These are phyloP conservation scores for Podargus strigoides DNA, from an alignment of 2,797 vertebrate species.

Conservation along the genomic window DNA sequence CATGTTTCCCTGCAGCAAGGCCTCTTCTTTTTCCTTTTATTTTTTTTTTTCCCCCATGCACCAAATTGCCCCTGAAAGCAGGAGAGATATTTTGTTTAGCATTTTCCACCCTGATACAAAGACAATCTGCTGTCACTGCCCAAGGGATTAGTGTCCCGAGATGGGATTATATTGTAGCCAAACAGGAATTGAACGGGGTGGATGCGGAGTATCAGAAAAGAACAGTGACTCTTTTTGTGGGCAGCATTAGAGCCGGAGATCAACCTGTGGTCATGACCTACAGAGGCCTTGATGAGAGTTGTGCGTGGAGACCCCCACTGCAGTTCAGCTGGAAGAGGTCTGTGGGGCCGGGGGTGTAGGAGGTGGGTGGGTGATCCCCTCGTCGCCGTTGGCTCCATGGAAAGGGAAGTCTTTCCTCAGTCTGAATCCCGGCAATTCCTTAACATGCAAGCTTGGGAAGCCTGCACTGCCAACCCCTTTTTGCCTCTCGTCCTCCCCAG, in stretches of 20 bases:
- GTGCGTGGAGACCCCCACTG: not conserved
- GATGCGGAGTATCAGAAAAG: slow-evolving; percentile 41
- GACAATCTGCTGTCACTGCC: slow-evolving; percentile 51
- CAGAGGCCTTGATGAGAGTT: not conserved
- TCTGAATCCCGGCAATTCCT: not conserved
- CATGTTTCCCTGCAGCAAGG: not conserved
- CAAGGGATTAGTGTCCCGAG: slow-evolving; percentile 53
- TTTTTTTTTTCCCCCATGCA: not conserved
- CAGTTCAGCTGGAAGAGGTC: not conserved
- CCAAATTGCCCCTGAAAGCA: not conserved
- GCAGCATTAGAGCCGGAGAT: not conserved
- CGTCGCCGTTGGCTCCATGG: not conserved
- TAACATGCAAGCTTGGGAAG: not conserved
- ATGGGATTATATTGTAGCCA: slow-evolving; percentile 65
- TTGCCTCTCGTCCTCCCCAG: not conserved
- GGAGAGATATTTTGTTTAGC: slow-evolving; percentile 23
- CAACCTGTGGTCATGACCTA: not conserved
- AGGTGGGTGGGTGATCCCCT: not conserved
- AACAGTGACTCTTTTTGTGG: slow-evolving; percentile 33
- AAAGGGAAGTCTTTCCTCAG: not conserved
- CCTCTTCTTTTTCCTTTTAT: not conserved
- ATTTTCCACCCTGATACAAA: slow-evolving; percentile 37
- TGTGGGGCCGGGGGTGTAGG: not conserved
- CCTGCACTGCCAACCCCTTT: not conserved
- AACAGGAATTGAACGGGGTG: slow-evolving; percentile 26